A percentile compares a stretch with the other conserved stretches of the same genome.
phyloP scores from a whole-genome alignment of 2,113 vertebrate species.

The Notarius quadriscutis region DNA sequence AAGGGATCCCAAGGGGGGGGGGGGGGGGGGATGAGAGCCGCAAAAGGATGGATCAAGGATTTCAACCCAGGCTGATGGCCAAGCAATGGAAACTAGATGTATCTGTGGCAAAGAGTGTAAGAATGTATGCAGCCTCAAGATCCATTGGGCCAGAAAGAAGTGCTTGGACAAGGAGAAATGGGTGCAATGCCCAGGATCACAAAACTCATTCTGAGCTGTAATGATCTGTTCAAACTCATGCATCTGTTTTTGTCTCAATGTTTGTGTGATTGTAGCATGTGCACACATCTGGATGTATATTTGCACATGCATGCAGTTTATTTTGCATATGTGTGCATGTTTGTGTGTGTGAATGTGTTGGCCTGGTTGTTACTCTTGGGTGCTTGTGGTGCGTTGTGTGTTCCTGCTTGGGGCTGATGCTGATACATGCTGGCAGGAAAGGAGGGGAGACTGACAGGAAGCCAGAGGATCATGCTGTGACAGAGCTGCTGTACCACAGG shows the following conservation, averaged over 20 bases:
- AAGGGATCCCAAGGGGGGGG: no score
- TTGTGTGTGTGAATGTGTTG: not conserved
- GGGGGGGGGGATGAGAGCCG: no score
- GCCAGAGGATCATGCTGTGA: constrained; percentile 35
- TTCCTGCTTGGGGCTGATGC: constrained; percentile 38
- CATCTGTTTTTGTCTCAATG: not conserved
- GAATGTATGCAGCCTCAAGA: no score
- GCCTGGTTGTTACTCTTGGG: constrained; percentile 1
- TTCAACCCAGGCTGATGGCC: no score
- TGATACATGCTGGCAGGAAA: constrained; percentile 42
- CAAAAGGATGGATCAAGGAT: no score
- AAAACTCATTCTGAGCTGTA: not conserved
- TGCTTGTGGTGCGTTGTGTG: constrained; percentile 3
- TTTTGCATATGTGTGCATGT: not conserved
- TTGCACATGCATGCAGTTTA: not conserved
- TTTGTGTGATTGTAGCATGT: not conserved
- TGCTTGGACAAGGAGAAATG: no score
- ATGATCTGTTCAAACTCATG: not conserved
- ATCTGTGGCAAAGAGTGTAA: no score
- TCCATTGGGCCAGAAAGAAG: no score
- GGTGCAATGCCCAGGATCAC: no score
- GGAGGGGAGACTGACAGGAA: constrained; percentile 42
- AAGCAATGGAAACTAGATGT: no score
- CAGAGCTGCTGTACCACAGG: constrained; percentile 32
- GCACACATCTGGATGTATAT: not conserved